Evolutionary conservation across 2,888 invertebrate species (phyloP).

Genomic region (Chelonus formosanus): DNA sequence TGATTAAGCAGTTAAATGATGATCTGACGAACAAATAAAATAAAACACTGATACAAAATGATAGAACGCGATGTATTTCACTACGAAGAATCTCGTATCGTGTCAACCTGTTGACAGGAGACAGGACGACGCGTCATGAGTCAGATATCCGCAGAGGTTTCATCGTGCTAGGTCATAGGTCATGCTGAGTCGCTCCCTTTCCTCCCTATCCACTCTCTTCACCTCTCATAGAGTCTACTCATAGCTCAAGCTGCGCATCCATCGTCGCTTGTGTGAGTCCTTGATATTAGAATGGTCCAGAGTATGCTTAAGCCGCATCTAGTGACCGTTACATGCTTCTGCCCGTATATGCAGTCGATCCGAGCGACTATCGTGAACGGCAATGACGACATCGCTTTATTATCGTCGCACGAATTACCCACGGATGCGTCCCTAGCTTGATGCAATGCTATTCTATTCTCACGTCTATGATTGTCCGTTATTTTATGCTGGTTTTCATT

Average conservation of each 20-base stretch:
- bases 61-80: too few species aligned
- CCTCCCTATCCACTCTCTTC: conserved; percentile 32
- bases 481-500: conserved; percentile 2
- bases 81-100: too few species aligned
- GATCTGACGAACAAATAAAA: too few species aligned
- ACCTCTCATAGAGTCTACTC: conserved; percentile 5
- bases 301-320: conserved; percentile 32
- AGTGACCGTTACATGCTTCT: conserved; percentile 31
- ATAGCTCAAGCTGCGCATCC: conserved; percentile 26
- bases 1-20: too few species aligned
- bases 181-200: conserved; percentile 57
- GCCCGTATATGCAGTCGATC: conserved; percentile 13
- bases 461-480: conserved; percentile 19
- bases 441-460: conserved; percentile 21
- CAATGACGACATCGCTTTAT: conserved; percentile 52
- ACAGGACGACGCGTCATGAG: conserved; percentile 57
- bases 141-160: conserved; percentile 60
- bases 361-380: conserved; percentile 17
- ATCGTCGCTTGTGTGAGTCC: conserved; percentile 48
- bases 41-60: too few species aligned
- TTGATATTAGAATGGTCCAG: conserved; percentile 64
- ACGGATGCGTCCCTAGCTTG: conserved; percentile 27
- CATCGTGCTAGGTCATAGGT: conserved; percentile 62
- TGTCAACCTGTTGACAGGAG: conserved; percentile 43
- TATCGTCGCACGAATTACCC: conserved; percentile 46